A percentile compares a stretch with the other conserved stretches of the same genome.
phyloP scores from a whole-genome alignment of 1,140 invertebrate species.

The Stegodyphus mimosarum region DNA sequence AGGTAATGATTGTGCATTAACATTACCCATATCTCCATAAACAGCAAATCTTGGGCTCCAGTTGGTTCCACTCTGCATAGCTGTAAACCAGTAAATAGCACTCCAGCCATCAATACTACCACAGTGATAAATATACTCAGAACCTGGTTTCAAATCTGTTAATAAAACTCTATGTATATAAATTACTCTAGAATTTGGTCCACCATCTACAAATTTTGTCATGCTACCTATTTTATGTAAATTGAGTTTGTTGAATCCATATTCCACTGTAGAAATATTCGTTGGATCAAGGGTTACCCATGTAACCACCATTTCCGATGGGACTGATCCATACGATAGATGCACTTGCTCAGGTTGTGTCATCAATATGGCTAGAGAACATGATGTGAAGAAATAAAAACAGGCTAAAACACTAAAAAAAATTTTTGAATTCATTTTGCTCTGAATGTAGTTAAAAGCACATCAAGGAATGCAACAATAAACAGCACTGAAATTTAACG shows the following conservation, averaged over 20 bases:
- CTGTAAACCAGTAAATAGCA: constrained; percentile 68
- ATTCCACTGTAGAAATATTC: constrained; percentile 79
- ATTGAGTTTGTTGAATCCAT: constrained; percentile 75
- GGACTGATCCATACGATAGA: constrained; percentile 69
- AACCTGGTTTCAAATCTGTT: constrained; percentile 72
- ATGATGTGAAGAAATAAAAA: neutral
- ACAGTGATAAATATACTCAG: constrained; percentile 72
- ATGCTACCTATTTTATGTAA: constrained; percentile 73
- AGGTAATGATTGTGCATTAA: constrained; percentile 70
- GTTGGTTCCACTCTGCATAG: constrained; percentile 65
- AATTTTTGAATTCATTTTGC: neutral
- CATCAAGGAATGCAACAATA: no score
- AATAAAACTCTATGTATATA: constrained; percentile 84
- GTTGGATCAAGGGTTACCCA: constrained; percentile 87
- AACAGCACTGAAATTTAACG: no score
- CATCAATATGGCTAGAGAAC: neutral
- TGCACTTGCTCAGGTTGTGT: constrained; percentile 77
- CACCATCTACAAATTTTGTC: constrained; percentile 83
- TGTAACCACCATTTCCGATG: constrained; percentile 83
- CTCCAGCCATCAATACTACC: constrained; percentile 69
- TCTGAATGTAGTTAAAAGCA: no score
- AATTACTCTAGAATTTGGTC: constrained; percentile 74
- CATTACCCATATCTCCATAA: constrained; percentile 73
- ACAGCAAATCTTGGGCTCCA: constrained; percentile 70
- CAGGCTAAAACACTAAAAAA: neutral